A percentile compares a stretch with the other conserved stretches of the same genome.
These are phyloP conservation scores for Poeciliopsis turrubarensis DNA, from an alignment of 2,113 vertebrate genomes.

Conservation along the genomic window DNA sequence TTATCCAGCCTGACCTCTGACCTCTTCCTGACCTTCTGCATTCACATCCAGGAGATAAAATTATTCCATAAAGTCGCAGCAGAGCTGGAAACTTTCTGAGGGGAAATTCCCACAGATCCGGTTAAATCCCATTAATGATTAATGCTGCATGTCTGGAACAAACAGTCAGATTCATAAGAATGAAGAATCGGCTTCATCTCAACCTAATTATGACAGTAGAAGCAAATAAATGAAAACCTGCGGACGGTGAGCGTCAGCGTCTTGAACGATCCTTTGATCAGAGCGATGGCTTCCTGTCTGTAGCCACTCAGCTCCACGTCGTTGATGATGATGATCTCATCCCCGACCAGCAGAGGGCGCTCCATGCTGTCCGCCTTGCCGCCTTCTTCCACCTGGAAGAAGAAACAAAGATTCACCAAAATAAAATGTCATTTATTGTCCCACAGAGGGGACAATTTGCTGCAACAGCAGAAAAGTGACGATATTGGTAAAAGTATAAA, in stretches of 20 bases:
- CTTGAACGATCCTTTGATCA: constrained; percentile 93
- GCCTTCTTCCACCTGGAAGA: constrained; percentile 86
- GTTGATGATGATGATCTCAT: constrained; percentile 90
- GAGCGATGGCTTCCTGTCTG: constrained; percentile 88
- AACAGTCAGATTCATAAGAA: background rate
- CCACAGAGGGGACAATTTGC: no score
- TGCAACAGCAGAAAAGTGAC: no score
- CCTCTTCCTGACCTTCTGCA: background rate
- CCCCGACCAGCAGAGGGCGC: constrained; percentile 84
- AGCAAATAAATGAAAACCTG: constrained; percentile 76
- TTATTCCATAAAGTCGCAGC: background rate
- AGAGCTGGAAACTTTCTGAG: background rate
- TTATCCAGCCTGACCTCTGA: background rate
- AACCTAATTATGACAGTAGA: no score
- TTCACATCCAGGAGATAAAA: background rate
- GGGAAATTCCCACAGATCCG: background rate
- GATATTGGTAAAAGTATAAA: no score
- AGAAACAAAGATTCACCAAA: background rate
- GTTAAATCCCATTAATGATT: background rate
- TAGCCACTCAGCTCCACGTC: constrained; percentile 88
- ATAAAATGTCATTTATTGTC: no score
- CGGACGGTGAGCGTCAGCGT: constrained; percentile 87
- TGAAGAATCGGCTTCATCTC: background rate
- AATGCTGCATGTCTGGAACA: background rate
- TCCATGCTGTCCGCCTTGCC: constrained; percentile 85